A percentile compares a stretch with the other conserved stretches of the same genome.
Conservation (phyloP, 64 coral and sea anemone genomes). For the Pocillopora verrucosa region DNA sequence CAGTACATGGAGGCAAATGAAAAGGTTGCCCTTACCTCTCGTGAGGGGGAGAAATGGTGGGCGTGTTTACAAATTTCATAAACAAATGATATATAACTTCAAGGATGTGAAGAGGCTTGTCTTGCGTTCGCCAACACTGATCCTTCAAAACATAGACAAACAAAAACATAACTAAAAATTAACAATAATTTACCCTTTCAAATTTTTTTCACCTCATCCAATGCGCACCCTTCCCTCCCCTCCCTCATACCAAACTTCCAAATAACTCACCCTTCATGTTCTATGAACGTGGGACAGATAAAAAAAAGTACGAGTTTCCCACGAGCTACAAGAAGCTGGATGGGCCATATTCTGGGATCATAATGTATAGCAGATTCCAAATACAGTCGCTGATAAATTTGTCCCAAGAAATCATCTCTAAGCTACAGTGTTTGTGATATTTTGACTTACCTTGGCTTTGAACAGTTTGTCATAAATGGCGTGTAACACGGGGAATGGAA, state of each 20-base stretch:
- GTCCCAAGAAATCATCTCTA: too few species aligned
- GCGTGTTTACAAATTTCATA: constrained; percentile 69
- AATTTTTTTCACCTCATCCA: neutral
- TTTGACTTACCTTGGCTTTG: constrained; percentile 74
- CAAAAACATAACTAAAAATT: neutral
- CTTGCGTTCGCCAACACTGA: constrained; percentile 80
- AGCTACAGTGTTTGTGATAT: neutral
- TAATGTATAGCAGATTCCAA: too few species aligned
- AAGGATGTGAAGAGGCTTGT: constrained; percentile 85
- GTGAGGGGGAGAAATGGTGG: constrained; percentile 78
- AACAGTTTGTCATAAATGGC: constrained; percentile 91
- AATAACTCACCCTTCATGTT: too few species aligned
- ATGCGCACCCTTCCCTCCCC: neutral
- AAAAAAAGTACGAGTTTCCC: too few species aligned
- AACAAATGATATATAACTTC: constrained; percentile 91
- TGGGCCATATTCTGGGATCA: too few species aligned
- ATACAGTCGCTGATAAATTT: too few species aligned
- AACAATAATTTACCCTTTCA: neutral
- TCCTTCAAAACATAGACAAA: constrained; percentile 52
- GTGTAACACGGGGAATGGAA: constrained; percentile 90
- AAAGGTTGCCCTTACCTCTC: constrained; percentile 59
- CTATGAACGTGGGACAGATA: too few species aligned
- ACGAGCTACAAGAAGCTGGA: too few species aligned
- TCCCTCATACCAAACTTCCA: too few species aligned
- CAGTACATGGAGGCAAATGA: neutral